Evolutionary conservation across 2,888 invertebrate species (phyloP), one percentile per base, ranked within the genome.

Genomic region (Allacma fusca): DNA sequence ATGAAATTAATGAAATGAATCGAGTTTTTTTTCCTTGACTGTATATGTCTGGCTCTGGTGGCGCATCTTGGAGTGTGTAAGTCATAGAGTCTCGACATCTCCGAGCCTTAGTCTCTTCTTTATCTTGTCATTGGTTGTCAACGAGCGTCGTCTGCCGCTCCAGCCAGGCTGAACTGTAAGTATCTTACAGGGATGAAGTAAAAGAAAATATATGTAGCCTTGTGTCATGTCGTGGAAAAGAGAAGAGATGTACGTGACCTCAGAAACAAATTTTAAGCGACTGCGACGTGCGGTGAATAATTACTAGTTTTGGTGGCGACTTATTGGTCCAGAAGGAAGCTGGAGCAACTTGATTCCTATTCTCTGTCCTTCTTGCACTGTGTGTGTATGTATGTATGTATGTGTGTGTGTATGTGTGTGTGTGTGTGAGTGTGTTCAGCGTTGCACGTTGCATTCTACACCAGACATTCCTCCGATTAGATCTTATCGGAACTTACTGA

Each of bases 231-330:
- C 79, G 64, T 76, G 74, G 78, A 21, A 80, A 75, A 81, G 78
- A 77, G 80, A 74, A 80, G 81, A 73, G 69, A 74, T 73, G 82
- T 80, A 84, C 83, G 84, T 84, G 84, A 84, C 81, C 81, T 77
- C 79, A 79, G 81, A 81, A 82, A 83, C 82, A 82, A 83, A 82
- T 83, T 84, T 83, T 83, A 81, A 82, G 80, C 50, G 79, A 80
- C 72, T 16, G 9, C 69, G 73, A 84, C 83, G 83, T 84, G 83
- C 76, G 71, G 76, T 76, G 83, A 83, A 84, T 83, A 81, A 83
- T 83, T 83, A 80, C 75, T 72, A 62, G 67, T 65, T 28, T 72
- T 72, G 40, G 75, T 78, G 75, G 78, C 75, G 78, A 78, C 75
- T 74, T 69, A 74, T 74, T 74, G 65, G 65, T 74, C 43, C 44